Conservation (phyloP, 2,888 invertebrate species). For the Strigamia maritima region DNA sequence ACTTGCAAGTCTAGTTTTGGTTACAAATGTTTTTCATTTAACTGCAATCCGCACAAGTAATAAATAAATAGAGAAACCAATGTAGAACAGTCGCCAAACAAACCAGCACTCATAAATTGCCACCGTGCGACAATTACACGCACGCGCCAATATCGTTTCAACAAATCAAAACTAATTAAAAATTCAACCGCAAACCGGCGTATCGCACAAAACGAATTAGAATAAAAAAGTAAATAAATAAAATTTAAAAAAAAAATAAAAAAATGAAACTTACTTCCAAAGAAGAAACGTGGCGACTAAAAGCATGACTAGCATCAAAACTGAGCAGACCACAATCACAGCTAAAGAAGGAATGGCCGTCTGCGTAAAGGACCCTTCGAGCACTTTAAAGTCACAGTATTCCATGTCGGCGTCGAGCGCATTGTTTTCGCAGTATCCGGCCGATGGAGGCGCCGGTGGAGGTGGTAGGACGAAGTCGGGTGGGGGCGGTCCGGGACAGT, state of each 20-base stretch:
- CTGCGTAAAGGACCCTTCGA: conserved; percentile 42
- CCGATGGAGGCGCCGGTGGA: conserved; percentile 48
- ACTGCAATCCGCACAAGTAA: conserved; percentile 37
- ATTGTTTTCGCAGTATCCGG: conserved; percentile 40
- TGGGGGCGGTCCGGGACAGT: conserved; percentile 41
- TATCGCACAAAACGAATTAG: background rate
- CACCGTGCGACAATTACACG: conserved; percentile 1
- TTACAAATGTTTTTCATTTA: conserved; percentile 40
- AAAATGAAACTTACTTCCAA: conserved; percentile 42
- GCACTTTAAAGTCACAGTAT: conserved; percentile 41
- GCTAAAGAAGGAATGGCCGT: conserved; percentile 42
- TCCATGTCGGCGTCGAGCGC: conserved; percentile 44
- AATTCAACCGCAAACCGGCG: background rate
- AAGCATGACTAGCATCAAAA: conserved; percentile 42
- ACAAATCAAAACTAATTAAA: conserved; percentile 26
- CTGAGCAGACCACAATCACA: conserved; percentile 42
- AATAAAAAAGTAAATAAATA: background rate
- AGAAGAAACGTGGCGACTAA: conserved; percentile 41
- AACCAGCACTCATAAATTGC: background rate
- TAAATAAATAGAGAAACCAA: conserved; percentile 36
- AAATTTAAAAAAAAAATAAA: background rate
- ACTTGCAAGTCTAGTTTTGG: conserved; percentile 24
- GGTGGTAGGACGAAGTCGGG: conserved; percentile 46
- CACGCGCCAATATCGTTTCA: background rate
- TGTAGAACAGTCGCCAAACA: conserved; percentile 3